Base-by-base conservation (phyloP, 2,888 invertebrate species). In the Nyleta sp. region DNA sequence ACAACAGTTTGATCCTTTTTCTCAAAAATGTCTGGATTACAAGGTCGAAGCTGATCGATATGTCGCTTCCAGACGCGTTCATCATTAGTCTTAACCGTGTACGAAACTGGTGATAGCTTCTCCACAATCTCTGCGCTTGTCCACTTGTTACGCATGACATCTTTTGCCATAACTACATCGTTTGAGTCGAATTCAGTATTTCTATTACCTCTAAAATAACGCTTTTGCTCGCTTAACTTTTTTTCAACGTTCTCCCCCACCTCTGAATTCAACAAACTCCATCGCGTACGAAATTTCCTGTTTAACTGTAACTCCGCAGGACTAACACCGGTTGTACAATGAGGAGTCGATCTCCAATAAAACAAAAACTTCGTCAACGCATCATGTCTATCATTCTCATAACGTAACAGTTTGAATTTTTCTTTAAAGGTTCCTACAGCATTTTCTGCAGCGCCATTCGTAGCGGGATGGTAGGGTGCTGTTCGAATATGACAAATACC, bases 11-110 rank as follows among this genome's bases (percentile, higher is more conserved):
- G 20, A 20, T 18, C 11, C n/a, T 2, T 13, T 15, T 40, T 40
- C 8, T 4, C 20, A 17, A 28, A 13, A 50, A 8, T 13, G 4
- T 11, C 35, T 11, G 38, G 24, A 8, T 67, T 65, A 59, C 73
- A 73, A 11, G 72, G 20, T 15, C 38, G 44, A 10, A 78, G 15
- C 13, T 94, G 95, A 80, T 92, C 94, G 84, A 93, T 95, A 53
- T 94, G 95, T 88, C 95, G 95, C 91, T 95, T 94, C 31, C 95
- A 96, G 1, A 94, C 94, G 8, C 94, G 94, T 53, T 95, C 95
- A 0, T 94, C 94, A 44, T 96, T 95, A 88, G 94, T 95, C 0
- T 95, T 17, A 8, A 80, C 68, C 6, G 17, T n/a, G 60, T 76
- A 81, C 5, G 80, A 68, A 1, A 81, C 71, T 2, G 81, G 76